Evolutionary conservation across 2,113 vertebrate species (phyloP).

Genomic region (Regulus satrapa): DNA sequence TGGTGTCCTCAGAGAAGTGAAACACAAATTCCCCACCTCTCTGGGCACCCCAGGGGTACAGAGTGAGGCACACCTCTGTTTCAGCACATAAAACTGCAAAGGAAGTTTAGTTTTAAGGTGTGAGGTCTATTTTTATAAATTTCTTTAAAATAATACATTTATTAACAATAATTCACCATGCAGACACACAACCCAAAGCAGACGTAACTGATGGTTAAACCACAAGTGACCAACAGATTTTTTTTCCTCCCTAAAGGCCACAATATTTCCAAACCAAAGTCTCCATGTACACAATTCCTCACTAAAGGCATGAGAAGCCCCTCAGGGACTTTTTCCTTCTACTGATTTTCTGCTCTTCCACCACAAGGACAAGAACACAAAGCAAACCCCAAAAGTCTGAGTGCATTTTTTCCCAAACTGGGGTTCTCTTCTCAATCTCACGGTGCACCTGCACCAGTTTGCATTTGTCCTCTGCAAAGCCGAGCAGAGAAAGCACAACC

Average conservation of each 20-base stretch:
- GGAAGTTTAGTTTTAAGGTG: neutral
- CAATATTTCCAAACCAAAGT: neutral
- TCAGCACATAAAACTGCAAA: neutral
- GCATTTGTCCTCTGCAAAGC: neutral
- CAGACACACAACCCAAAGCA: neutral
- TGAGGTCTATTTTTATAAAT: neutral
- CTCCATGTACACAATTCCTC: neutral
- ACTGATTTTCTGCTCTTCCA: neutral
- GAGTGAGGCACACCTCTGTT: neutral
- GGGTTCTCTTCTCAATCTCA: neutral
- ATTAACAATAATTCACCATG: neutral
- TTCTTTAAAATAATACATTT: fast-evolving
- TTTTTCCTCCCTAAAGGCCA: neutral
- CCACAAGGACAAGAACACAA: neutral
- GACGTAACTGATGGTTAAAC: neutral
- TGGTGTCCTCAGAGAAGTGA: neutral
- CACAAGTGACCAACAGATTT: neutral
- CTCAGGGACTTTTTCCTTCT: neutral
- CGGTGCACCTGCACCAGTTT: neutral
- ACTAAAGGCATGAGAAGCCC: neutral
- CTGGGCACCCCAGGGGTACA: neutral
- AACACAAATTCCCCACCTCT: neutral
- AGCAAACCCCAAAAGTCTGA: neutral
- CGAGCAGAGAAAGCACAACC: neutral
- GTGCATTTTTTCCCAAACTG: neutral